These are phyloP conservation scores for Cotesia chilonis DNA, from an alignment of 1,140 invertebrate genomes.

Conservation along the genomic window DNA sequence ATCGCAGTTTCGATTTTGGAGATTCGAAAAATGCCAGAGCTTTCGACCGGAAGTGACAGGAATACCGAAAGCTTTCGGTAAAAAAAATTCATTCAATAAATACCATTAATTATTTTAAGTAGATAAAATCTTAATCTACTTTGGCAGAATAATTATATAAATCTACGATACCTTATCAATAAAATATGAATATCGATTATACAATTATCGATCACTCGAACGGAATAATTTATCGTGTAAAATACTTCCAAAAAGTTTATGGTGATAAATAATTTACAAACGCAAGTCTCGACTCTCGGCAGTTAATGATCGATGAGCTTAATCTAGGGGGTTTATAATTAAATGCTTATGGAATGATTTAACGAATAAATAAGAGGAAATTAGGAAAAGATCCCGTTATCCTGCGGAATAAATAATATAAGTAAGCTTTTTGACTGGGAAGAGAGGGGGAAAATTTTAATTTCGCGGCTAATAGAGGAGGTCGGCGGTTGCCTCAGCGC, in stretches of 20 bases:
- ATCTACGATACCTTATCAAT: neutral
- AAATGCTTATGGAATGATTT: neutral
- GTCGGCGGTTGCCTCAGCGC: slow-evolving; percentile 72
- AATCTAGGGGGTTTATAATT: neutral
- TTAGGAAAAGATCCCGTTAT: slow-evolving; percentile 6
- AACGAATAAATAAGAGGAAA: slow-evolving; percentile 2
- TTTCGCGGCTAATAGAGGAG: slow-evolving; percentile 64
- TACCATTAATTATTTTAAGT: neutral
- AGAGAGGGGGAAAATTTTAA: too few relatives aligned
- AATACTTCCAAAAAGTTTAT: neutral
- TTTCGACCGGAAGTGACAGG: too few relatives aligned
- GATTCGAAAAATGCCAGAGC: too few relatives aligned
- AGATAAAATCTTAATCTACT: slow-evolving; percentile 2
- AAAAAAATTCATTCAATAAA: too few relatives aligned
- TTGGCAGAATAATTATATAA: slow-evolving; percentile 7
- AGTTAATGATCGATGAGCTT: neutral
- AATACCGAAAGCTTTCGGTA: too few relatives aligned
- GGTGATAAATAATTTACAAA: neutral
- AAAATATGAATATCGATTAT: neutral
- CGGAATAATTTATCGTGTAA: neutral
- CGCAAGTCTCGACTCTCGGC: slow-evolving; percentile 5
- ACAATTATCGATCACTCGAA: neutral
- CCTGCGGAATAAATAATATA: slow-evolving; percentile 11
- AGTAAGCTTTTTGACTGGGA: neutral
- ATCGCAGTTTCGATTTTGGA: too few relatives aligned